Conservation (phyloP, 2,113 vertebrate species). For the Haliaeetus leucogaster region DNA sequence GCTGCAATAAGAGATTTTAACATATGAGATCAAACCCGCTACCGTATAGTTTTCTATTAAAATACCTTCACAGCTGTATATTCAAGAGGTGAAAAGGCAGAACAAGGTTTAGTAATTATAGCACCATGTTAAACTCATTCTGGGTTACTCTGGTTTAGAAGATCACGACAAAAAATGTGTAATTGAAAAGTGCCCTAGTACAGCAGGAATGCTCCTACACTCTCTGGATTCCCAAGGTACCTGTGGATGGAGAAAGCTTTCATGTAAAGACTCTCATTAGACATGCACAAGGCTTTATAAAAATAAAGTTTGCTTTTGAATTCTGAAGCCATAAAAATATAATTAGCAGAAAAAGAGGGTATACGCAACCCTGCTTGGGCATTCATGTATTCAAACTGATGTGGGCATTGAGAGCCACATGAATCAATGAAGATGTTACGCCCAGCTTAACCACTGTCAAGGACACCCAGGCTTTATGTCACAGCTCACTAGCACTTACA, state of each 20-base stretch:
- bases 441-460: neutral
- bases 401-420: neutral
- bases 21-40: neutral
- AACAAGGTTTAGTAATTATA: neutral
- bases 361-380: neutral
- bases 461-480: neutral
- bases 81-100: neutral
- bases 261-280: neutral
- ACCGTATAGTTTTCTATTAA: neutral
- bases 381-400: neutral
- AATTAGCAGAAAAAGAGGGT: neutral
- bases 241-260: neutral
- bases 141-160: neutral
- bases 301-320: neutral
- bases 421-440: neutral
- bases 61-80: neutral
- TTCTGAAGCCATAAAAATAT: constrained; percentile 6
- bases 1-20: neutral
- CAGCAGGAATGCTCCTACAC: neutral
- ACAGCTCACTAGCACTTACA: neutral
- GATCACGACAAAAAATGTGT: neutral
- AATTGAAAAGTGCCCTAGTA: neutral
- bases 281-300: neutral
- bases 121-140: neutral
- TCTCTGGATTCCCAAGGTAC: neutral